Conservation (phyloP, 2,888 invertebrate genomes). For the Megamerina dolium region DNA sequence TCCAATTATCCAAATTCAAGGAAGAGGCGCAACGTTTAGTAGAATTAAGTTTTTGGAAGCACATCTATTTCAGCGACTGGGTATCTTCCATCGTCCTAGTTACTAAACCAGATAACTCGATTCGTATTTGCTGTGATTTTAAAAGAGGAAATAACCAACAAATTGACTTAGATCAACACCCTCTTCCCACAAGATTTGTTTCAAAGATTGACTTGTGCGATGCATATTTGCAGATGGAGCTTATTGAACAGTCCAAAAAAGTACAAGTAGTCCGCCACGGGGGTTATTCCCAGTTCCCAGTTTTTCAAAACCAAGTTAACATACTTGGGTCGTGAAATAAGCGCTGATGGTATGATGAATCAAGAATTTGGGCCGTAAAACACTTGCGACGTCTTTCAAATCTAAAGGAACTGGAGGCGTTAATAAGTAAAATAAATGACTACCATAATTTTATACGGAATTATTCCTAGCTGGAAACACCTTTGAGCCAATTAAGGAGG, state of each 20-base stretch:
- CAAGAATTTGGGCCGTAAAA: too few relatives aligned
- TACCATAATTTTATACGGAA: too few relatives aligned
- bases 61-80: not conserved
- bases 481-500: too few relatives aligned
- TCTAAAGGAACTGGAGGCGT: too few relatives aligned
- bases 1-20: not conserved
- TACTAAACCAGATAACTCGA: not conserved
- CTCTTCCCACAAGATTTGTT: slow-evolving; percentile 1
- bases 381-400: too few relatives aligned
- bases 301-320: slow-evolving; percentile 4
- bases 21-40: not conserved
- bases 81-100: not conserved
- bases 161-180: not conserved
- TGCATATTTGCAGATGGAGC: slow-evolving; percentile 11
- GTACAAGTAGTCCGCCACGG: slow-evolving; percentile 13
- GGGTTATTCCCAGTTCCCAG: slow-evolving; percentile 9
- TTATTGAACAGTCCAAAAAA: slow-evolving; percentile 14
- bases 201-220: slow-evolving; percentile 13
- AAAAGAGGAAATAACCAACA: not conserved
- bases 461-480: too few relatives aligned
- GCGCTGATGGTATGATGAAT: slow-evolving; percentile 5
- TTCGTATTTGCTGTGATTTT: not conserved
- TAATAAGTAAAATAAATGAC: too few relatives aligned
- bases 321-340: slow-evolving; percentile 6
- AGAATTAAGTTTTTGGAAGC: not conserved